Evolutionary conservation across 92 coral and sea anemone genomes (phyloP).

Genomic region (Epizoanthus stellaris): DNA sequence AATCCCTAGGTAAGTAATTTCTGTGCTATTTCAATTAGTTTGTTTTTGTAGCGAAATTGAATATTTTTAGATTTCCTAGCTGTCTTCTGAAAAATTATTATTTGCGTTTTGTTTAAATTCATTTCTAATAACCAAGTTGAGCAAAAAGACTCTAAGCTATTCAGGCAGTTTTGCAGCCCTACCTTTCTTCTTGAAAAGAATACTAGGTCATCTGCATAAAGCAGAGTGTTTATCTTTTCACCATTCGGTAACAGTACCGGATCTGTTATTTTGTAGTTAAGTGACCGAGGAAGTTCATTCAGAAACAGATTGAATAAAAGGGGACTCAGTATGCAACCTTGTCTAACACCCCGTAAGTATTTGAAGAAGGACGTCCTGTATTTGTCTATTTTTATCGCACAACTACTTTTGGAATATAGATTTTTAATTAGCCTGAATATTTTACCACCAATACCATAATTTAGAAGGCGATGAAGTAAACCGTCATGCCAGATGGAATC

Average conservation of each 20-base stretch:
- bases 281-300: background rate
- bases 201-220: background rate
- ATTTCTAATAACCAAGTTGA: too few relatives aligned
- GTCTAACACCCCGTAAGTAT: too few relatives aligned
- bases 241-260: background rate
- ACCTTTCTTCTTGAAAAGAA: background rate
- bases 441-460: background rate
- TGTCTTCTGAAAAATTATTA: too few relatives aligned
- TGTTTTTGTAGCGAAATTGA: too few relatives aligned
- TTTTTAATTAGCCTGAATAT: conserved; percentile 42
- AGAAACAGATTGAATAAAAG: too few relatives aligned
- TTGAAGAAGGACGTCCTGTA: conserved; percentile 21
- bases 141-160: background rate
- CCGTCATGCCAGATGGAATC: conserved; percentile 66
- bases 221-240: background rate
- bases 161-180: background rate
- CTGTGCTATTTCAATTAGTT: too few relatives aligned
- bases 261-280: background rate
- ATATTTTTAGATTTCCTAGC: too few relatives aligned
- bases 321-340: too few relatives aligned
- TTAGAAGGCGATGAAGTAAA: conserved; percentile 13
- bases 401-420: too few relatives aligned
- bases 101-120: too few relatives aligned
- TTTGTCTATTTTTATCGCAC: too few relatives aligned
- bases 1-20: too few relatives aligned